Percentiles rank a stretch among this genome's conserved stretches.
phyloP scores from a whole-genome alignment of 2,888 invertebrate genomes.

The Torymus auratus region DNA sequence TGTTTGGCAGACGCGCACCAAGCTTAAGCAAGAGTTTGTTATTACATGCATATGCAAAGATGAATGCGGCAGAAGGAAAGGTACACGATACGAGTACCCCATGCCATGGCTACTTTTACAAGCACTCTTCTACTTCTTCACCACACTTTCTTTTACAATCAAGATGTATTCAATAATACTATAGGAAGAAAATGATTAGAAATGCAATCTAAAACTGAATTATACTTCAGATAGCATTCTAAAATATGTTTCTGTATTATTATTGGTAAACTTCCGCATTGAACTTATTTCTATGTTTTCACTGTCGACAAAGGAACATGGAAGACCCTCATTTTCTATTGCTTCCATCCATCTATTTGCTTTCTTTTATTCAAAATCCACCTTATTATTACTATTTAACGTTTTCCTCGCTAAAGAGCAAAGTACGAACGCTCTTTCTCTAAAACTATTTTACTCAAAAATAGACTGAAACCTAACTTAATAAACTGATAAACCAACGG shows the following conservation, averaged over 20 bases:
- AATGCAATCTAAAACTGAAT: background rate
- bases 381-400: slow-evolving; percentile 23
- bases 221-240: background rate
- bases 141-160: slow-evolving; percentile 5
- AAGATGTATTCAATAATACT: slow-evolving; percentile 22
- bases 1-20: slow-evolving; percentile 14
- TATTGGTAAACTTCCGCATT: slow-evolving; percentile 14
- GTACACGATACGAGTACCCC: slow-evolving; percentile 63
- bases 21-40: slow-evolving; percentile 51
- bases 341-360: slow-evolving; percentile 2
- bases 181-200: slow-evolving; percentile 6
- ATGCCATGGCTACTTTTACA: slow-evolving; percentile 28
- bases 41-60: slow-evolving; percentile 24
- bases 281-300: background rate
- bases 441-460: slow-evolving; percentile 1
- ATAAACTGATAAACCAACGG: slow-evolving; percentile 26
- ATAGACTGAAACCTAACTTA: background rate
- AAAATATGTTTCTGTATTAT: slow-evolving; percentile 15
- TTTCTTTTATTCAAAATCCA: slow-evolving; percentile 20
- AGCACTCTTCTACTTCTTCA: slow-evolving; percentile 13
- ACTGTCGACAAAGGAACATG: slow-evolving; percentile 2
- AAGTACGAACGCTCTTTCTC: slow-evolving; percentile 23
- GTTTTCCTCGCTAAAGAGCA: slow-evolving; percentile 9
- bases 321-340: background rate
- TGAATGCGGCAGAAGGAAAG: slow-evolving; percentile 49